A percentile compares a stretch with the other conserved stretches of the same genome.
phyloP scores from a whole-genome alignment of 1,140 invertebrate species.

The Drosophila parabipectinata region DNA sequence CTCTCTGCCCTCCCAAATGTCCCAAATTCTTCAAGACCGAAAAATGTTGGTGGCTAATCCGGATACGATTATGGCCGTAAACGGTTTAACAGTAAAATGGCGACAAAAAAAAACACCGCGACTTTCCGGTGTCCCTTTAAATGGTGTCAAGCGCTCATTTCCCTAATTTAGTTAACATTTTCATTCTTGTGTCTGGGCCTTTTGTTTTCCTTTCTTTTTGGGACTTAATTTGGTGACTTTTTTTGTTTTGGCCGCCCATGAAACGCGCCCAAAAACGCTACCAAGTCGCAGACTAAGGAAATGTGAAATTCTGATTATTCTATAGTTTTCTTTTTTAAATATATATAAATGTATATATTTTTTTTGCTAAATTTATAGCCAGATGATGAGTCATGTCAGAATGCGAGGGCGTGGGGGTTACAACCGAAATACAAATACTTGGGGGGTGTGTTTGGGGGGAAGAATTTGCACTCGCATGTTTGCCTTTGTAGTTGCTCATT shows the following conservation, averaged over 20 bases:
- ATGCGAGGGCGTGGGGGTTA: conserved; percentile 15
- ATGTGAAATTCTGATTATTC: not conserved
- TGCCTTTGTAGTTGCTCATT: conserved; percentile 50
- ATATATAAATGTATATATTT: conserved; percentile 21
- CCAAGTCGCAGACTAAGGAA: conserved; percentile 8
- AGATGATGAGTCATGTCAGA: conserved; percentile 45
- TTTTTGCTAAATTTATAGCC: conserved; percentile 60
- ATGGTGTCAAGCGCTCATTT: conserved; percentile 80
- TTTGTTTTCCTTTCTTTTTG: conserved; percentile 32
- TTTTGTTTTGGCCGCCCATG: conserved; percentile 15
- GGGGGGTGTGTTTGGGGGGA: not conserved
- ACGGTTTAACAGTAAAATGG: conserved; percentile 52
- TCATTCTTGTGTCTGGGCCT: conserved; percentile 19
- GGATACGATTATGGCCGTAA: conserved; percentile 76
- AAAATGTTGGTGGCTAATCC: conserved; percentile 58
- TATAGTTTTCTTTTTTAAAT: conserved; percentile 1
- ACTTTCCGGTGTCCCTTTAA: conserved; percentile 68
- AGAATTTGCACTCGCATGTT: conserved; percentile 23
- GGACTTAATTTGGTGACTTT: conserved; percentile 30
- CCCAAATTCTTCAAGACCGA: conserved; percentile 40
- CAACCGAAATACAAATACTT: not conserved
- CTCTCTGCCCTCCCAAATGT: not conserved
- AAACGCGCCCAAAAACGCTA: conserved; percentile 31
- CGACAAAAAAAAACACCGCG: conserved; percentile 27
- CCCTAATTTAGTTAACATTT: conserved; percentile 75